Percentiles rank a stretch among this genome's conserved stretches.
phyloP scores from a whole-genome alignment of 2,888 invertebrate genomes.

The Mythimna albipuncta region DNA sequence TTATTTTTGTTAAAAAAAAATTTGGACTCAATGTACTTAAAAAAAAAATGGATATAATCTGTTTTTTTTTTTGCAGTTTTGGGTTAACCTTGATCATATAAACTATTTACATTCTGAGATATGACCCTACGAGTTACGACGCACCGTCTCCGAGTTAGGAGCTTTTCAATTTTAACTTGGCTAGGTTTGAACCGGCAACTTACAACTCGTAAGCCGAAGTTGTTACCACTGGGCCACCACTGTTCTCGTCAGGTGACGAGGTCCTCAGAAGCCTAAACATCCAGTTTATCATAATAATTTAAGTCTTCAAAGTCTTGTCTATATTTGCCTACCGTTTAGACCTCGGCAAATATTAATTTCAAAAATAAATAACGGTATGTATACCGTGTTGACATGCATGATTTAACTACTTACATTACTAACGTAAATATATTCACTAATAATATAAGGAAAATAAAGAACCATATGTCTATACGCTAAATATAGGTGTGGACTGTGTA shows the following conservation, averaged over 20 bases:
- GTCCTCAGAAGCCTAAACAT: not conserved
- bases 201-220: no score
- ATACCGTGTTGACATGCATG: conserved; percentile 9
- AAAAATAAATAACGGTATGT: conserved; percentile 1
- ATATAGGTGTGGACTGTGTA: not conserved
- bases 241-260: not conserved
- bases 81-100: no score
- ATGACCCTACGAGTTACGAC: no score
- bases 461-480: not conserved
- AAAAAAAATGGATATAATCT: no score
- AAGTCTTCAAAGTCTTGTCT: not conserved
- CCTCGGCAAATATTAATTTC: conserved; percentile 10
- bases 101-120: no score
- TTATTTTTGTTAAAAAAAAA: no score
- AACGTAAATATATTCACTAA: conserved; percentile 27
- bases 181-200: no score
- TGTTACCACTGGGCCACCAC: no score
- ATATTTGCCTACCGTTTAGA: not conserved
- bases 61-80: no score
- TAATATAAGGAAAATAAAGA: conserved; percentile 8
- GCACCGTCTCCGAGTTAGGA: no score
- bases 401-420: conserved; percentile 24
- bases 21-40: no score
- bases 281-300: conserved; percentile 1
- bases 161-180: no score